A percentile compares a stretch with the other conserved stretches of the same genome.
These are phyloP conservation scores for Syrrhaptes paradoxus DNA, from an alignment of 2,113 vertebrate species.

Conservation along the genomic window DNA sequence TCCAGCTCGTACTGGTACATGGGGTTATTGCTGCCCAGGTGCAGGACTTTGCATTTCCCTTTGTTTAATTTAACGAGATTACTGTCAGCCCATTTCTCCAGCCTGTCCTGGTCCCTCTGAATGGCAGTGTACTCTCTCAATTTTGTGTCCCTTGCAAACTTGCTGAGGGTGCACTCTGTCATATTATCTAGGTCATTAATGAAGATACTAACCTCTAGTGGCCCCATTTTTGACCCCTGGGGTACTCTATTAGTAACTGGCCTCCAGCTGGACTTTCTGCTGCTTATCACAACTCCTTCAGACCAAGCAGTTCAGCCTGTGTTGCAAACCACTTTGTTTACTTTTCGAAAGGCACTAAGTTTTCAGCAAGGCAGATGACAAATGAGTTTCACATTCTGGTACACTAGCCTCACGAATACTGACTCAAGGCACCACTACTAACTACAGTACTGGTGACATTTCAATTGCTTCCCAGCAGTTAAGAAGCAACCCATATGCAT, in stretches of 20 bases:
- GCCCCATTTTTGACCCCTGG: background rate
- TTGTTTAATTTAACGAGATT: background rate
- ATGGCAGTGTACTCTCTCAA: background rate
- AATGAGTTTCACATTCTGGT: background rate
- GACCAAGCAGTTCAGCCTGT: background rate
- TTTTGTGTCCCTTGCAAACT: background rate
- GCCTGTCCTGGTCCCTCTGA: too few relatives aligned
- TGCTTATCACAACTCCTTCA: background rate
- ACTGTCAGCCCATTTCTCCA: too few relatives aligned
- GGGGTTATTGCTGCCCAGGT: background rate
- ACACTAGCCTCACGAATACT: background rate
- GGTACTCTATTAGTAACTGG: background rate
- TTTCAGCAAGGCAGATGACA: background rate
- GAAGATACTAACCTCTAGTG: background rate
- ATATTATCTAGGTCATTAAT: background rate
- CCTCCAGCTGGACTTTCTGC: background rate
- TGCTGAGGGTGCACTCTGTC: background rate
- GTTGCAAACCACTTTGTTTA: background rate
- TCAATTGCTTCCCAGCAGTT: background rate
- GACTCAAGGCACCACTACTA: background rate
- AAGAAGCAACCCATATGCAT: background rate
- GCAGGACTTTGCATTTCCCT: background rate
- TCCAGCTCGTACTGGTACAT: background rate
- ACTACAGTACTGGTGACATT: background rate
- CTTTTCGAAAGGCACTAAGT: background rate